Base-by-base conservation (phyloP, 2,888 invertebrate species). In the Rambutsinella grinnellia region DNA sequence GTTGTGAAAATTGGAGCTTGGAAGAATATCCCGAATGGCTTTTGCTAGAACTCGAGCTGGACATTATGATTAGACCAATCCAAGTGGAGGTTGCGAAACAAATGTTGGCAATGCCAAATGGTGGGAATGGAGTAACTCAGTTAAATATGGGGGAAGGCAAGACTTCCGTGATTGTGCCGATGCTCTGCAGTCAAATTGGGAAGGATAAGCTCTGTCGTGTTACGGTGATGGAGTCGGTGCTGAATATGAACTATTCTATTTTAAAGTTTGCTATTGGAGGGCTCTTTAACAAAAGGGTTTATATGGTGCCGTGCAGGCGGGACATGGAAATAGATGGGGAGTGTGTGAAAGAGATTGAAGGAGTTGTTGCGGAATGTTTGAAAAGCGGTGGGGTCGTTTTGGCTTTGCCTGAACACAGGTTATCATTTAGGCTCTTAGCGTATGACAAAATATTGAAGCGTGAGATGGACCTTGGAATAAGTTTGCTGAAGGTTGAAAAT, bases 141-240 rank as follows among this genome's bases (percentile, higher is more conserved):
- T 57, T 80, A 10, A 81, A 81, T 47, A 81, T 81, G 81, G 81
- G 81, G 1, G 81, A 81, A 65, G 81, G 81, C n/a, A 81, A 81
- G 57, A 80, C 82, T 6, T 69, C 80, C 0, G 78, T 82, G 3
- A 82, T 82, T 27, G 76, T 80, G 2, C 82, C 82, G 1, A 62
- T 82, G 49, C 26, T 82, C 1, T 60, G 56, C 23, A 5, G 62
- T 2, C 21, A 74, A 8, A 19, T 82, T 19, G 74, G 80, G 3
- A 66, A 78, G 36, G 36, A 69, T 6, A 19, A 66, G 17, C 21
- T 81, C 10, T 78, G 76, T 21, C 67, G 81, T 2, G 70, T 82
- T 6, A 80, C 80, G 1, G 79, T 82, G 1, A 36, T 82, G 2
- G 74, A 36, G 5, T 79, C 81, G 8, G 53, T 81, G 13, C 76